Evolutionary conservation across 2,797 vertebrate genomes (phyloP), one percentile per base, ranked within the genome.

Genomic region (Apogon hyalosoma): DNA sequence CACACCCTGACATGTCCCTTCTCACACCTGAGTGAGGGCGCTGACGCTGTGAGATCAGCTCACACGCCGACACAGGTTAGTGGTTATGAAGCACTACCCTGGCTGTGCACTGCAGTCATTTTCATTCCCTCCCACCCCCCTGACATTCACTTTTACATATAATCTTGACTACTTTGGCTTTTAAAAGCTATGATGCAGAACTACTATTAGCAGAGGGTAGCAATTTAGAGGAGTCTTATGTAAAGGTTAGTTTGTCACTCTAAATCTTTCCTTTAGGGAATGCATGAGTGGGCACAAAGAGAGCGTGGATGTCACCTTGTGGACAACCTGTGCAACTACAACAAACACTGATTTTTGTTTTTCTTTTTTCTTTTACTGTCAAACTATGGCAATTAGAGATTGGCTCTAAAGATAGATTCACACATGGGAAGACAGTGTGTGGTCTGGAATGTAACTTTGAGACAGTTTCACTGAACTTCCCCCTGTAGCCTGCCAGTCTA

Each of bases 301-400:
- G 80, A 75, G 77, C 59, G 13, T 58, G 72, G 79, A 83, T 87
- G 89, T 85, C 92, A 87, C 83, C 85, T 53, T 50, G 19, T 90
- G 91, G 89, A 67, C 39, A 42, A 52, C 21, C 11, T 0, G 0
- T 0, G 61, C 24, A 69, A 80, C 53, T 77, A 19, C 78, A 76
- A 11, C 72, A 75, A 11, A 3, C 7, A 0, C 6, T 16, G 13
- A 5, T 15, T 24, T 39, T 43, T 28, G 1, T n/a, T 56, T 21
- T 12, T 38, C 6, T 6, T 14, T 33, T 8, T 2, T 33, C 33
- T 42, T 11, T 51, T 18, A 33, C 40, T 11, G 28, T 7, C 1
- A 12, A 41, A 36, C n/a, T 3, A 0, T 31, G 3, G 45, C 3
- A 33, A 33, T 8, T 11, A 19, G 38, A 28, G 36, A 60, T 6